Conservation (phyloP, 2,888 invertebrate genomes). For the Nyleta sp. region DNA sequence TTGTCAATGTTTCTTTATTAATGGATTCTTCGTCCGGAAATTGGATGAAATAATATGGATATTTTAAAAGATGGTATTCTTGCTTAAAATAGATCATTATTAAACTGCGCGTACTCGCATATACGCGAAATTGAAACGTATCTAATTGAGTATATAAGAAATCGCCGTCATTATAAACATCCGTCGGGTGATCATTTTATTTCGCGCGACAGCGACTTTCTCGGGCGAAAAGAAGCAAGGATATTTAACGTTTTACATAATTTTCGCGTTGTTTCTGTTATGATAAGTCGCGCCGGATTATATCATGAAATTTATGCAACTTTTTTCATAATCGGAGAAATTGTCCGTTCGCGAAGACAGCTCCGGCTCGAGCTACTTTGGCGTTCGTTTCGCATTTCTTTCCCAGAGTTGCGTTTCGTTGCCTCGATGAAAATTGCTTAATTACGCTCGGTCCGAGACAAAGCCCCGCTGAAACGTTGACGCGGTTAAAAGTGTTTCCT, state of each 20-base stretch:
- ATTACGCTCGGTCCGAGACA: slow-evolving; percentile 2
- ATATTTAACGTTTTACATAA: slow-evolving; percentile 43
- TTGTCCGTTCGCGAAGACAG: background rate
- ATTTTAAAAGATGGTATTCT: too few relatives aligned
- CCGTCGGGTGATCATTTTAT: slow-evolving; percentile 12
- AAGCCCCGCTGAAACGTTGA: slow-evolving; percentile 25
- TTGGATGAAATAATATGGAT: too few relatives aligned
- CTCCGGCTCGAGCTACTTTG: too few relatives aligned
- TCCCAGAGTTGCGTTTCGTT: background rate
- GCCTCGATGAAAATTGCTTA: background rate
- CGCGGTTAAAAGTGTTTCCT: background rate
- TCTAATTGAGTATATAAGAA: too few relatives aligned
- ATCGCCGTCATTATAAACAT: slow-evolving; percentile 21
- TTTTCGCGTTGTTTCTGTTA: slow-evolving; percentile 31
- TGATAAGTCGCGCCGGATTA: slow-evolving; percentile 26
- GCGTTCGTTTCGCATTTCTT: too few relatives aligned
- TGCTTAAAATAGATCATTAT: too few relatives aligned
- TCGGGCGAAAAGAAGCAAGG: slow-evolving; percentile 14
- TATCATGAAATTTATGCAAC: slow-evolving; percentile 46
- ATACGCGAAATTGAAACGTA: too few relatives aligned
- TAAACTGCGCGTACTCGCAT: too few relatives aligned
- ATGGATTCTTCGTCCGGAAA: too few relatives aligned
- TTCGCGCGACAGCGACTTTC: slow-evolving; percentile 31
- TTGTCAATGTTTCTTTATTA: too few relatives aligned
- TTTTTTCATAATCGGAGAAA: slow-evolving; percentile 49